Evolutionary conservation across 30 jellyfish, hydroid and myxozoan genomes (phyloP), one percentile per base, ranked within the genome.

Genomic region (Aurelia sp.): DNA sequence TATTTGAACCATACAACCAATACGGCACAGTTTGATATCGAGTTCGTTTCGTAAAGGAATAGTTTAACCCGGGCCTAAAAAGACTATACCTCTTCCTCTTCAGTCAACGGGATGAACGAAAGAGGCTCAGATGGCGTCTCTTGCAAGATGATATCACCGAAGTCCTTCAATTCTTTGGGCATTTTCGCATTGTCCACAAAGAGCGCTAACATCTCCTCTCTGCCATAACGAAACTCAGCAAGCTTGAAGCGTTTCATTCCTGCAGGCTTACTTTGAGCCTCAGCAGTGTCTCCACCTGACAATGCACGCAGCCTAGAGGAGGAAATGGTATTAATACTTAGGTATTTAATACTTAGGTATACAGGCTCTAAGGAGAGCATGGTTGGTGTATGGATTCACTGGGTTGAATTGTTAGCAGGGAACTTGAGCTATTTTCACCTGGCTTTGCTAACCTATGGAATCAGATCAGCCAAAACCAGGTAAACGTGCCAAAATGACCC

Each of bases 191-290:
- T 62, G 17, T 79, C 97, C 31, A 80, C 64, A 66, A 89, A 86
- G 11, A 95, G 84, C 15, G 97, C 97, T 81, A 95, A 68, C 99
- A 95, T 95, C 77, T 95, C 99, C 76, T 95, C 99, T 48, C 97
- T 79, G 50, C 99, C 97, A 79, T 95, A 95, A 0, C 99, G 99
- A 84, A 87, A 89, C 85, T 95, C 99, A 6, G 99, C 99, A 82
- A 95, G 75, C 86, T 90, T 95, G 90, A 90, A 95, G 61, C 92
- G 90, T 51, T 85, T 86, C 30, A 87, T 79, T 11, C 97, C 79
- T 62, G 74, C 68, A 3, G 99, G 96, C 76, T 80, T 65, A 48
- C 89, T 81, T 11, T 97, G 97, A 11, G 96, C 89, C 16, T 87
- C 96, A 17, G 81, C 78, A 33, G 74, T 69, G 61, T 90, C 97